Conservation (phyloP, 2,113 vertebrate genomes). For the Mus musculus region GRCm39 chr5:129566001-129566500, state of each 20-base stretch:
- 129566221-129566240: too few relatives aligned
- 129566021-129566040: background rate
- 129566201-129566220: background rate
- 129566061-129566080: too few relatives aligned
- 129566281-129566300: too few relatives aligned
- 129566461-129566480: background rate
- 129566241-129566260: too few relatives aligned
- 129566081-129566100: too few relatives aligned
- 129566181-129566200: background rate
- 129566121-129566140: background rate
- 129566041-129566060: background rate
- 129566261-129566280: too few relatives aligned
- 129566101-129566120: background rate
- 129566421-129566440: rapidly evolving
- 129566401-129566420: background rate
- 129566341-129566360: too few relatives aligned
- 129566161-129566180: too few relatives aligned
- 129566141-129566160: background rate
- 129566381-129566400: background rate
- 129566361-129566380: too few relatives aligned
- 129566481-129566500: background rate
- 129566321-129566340: too few relatives aligned
- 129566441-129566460: background rate
- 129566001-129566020: background rate
- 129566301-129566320: too few relatives aligned